phyloP scores from a whole-genome alignment of 1,140 invertebrate species.

The Aphelenchoides besseyi region DNA sequence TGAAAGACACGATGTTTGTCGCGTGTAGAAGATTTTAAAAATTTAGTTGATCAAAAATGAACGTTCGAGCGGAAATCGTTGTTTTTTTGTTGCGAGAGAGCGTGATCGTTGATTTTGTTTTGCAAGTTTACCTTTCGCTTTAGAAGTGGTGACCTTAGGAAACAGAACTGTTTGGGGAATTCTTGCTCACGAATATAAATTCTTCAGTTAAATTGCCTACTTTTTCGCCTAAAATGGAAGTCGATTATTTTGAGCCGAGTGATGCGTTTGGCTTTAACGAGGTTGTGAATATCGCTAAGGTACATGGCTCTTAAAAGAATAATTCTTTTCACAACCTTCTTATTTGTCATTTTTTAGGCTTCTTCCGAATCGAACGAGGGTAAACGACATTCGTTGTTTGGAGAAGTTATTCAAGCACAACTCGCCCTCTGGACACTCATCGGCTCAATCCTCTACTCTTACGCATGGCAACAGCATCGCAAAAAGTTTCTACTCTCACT shows the following conservation, averaged over 20 bases:
- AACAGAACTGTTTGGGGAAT: constrained; percentile 15
- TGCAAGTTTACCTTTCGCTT: background rate
- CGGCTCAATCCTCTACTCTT: constrained; percentile 39
- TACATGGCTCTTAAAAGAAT: background rate
- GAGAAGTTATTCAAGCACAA: constrained; percentile 49
- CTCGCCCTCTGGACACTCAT: constrained; percentile 48
- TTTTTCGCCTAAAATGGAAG: constrained; percentile 25
- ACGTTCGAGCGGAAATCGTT: too few species aligned
- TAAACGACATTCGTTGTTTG: constrained; percentile 34
- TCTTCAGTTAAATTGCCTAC: too few species aligned
- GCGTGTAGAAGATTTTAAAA: too few species aligned
- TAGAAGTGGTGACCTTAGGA: constrained; percentile 6
- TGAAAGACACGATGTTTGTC: too few species aligned
- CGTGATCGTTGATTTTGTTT: background rate
- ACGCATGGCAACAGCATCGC: constrained; percentile 51
- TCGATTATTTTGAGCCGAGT: background rate
- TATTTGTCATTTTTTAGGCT: constrained; percentile 27
- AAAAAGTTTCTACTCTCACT: constrained; percentile 50
- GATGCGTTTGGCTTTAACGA: constrained; percentile 18
- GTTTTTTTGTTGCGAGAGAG: too few species aligned
- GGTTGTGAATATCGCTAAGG: constrained; percentile 9
- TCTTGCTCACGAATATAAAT: too few species aligned
- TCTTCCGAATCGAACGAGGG: constrained; percentile 43
- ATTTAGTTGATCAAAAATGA: too few species aligned
- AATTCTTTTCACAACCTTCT: background rate